Base-by-base conservation (phyloP, 2,888 invertebrate genomes). In the Hypomecis atomaria region DNA sequence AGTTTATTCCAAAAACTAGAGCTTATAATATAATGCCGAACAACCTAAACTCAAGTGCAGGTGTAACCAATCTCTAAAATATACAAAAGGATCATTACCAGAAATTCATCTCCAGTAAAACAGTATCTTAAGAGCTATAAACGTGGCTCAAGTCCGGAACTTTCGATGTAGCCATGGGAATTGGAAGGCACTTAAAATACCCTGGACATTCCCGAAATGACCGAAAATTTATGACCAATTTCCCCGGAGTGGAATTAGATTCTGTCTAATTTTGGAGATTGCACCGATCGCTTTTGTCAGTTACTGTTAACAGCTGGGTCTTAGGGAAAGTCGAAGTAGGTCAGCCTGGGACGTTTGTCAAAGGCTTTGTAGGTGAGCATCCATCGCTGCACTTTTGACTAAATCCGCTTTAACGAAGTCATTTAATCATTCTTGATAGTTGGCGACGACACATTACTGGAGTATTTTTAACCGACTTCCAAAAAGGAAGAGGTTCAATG, bases 161-260 rank as follows among this genome's bases (percentile, higher is more conserved):
- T 79, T 79, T 76, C 69, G 61, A 74, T 69, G 65, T 66, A 66
- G 72, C 72, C 64, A 77, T 69, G 70, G 68, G 71, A 74, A 75
- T 78, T 76, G 68, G 72, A 74, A 74, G 64, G 65, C 73, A 76
- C 74, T 78, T 77, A 78, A 78, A 65, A 67, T 69, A 71, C 70
- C 71, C 70, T 69, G 71, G 74, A 74, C 73, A 77, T 75, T 79
- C 78, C 73, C 68, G 76, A 73, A 78, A 81, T 81, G 78, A 78
- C 81, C 82, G 77, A 76, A 78, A 82, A 85, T 86, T 84, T 84
- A 86, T 84, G 73, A 81, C 72, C 85, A 82, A 85, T 87, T 84
- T 81, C 78, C 74, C 60, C 58, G 54, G 70, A 78, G 78, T 75
- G 75, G 74, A 77, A 81, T 79, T 77, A 74, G 75, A 76, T 74